Evolutionary conservation across 2,797 vertebrate genomes (phyloP).

Genomic region (Alauda arvensis): DNA sequence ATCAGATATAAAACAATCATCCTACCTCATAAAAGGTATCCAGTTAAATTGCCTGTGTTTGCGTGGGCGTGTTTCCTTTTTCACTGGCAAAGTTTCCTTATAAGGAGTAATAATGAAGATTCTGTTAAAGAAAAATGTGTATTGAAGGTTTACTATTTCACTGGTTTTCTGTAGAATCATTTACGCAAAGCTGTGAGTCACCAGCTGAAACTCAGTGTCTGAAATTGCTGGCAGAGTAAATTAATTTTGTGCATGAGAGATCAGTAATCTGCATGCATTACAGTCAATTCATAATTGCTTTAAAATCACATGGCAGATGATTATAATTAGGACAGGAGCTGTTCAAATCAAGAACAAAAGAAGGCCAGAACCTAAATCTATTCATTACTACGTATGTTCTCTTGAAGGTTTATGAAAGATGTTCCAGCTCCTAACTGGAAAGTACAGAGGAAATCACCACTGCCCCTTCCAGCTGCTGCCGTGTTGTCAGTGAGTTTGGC

Average conservation of each 20-base stretch:
- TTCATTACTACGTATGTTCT: not conserved
- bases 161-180: slow-evolving; percentile 37
- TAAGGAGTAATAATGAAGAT: slow-evolving; percentile 40
- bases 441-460: not conserved
- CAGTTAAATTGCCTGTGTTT: not conserved
- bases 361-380: slow-evolving; percentile 13
- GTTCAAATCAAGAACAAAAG: slow-evolving; percentile 39
- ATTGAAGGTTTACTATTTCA: slow-evolving; percentile 47
- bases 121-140: slow-evolving; percentile 35
- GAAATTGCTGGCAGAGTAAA: slow-evolving; percentile 39
- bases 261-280: slow-evolving; percentile 41
- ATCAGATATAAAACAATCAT: slow-evolving; percentile 27
- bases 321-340: slow-evolving; percentile 40
- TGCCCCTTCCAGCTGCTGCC: not conserved
- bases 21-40: not conserved
- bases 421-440: not conserved
- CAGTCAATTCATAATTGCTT: slow-evolving; percentile 52
- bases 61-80: slow-evolving; percentile 24
- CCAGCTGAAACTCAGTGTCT: not conserved
- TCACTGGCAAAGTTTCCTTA: slow-evolving; percentile 21
- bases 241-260: slow-evolving; percentile 57
- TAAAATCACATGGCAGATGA: slow-evolving; percentile 34
- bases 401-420: slow-evolving; percentile 9
- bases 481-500: not conserved
- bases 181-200: slow-evolving; percentile 63